Evolutionary conservation across 2,888 invertebrate species (phyloP), one percentile per base, ranked within the genome.

Genomic region (Pollenia labialis): DNA sequence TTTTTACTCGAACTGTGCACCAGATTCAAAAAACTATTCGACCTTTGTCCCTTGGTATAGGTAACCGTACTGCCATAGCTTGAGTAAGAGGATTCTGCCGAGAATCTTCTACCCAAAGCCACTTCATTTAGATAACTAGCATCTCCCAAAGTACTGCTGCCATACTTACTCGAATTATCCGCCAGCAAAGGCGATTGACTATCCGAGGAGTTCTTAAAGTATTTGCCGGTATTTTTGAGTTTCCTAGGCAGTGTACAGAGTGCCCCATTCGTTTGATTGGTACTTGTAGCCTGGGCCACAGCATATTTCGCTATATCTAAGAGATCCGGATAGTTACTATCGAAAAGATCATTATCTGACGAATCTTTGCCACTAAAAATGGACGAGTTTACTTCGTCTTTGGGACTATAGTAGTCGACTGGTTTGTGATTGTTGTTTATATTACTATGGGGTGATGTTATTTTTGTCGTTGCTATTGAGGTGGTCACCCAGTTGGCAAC

Each of bases 101-200:
- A 94, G 89, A 94, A 93, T 62, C 94, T 92, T 71, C 94, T 88
- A 12, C 92, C 93, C 85, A 94, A 91, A 7, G 94, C 93, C 12
- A 88, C 52, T 88, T 94, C 94, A 83, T 94, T 94, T 42, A 95
- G 95, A 90, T 94, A 94, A 81, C 94, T 94, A 48, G 95, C 95
- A 90, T 96, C 96, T 0, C 95, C 96, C 11, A 93, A 85, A 32
- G 95, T 96, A 86, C 96, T 96, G 91, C 96, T 96, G 87, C 96
- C 96, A 90, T 96, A 95, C 88, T 96, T 94, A 91, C 96, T 96
- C 0, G 92, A 93, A 85, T 91, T 92, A 90, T 95, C 95, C 14
- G 95, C 94, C 85, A 97, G 93, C 82, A 97, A 93, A 1, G 96
- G 96, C 79, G 96, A 96, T 89, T 97, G 96, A 90, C 97, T 97